Conservation (phyloP, 2,113 vertebrate species). For the Clarias gariepinus region DNA sequence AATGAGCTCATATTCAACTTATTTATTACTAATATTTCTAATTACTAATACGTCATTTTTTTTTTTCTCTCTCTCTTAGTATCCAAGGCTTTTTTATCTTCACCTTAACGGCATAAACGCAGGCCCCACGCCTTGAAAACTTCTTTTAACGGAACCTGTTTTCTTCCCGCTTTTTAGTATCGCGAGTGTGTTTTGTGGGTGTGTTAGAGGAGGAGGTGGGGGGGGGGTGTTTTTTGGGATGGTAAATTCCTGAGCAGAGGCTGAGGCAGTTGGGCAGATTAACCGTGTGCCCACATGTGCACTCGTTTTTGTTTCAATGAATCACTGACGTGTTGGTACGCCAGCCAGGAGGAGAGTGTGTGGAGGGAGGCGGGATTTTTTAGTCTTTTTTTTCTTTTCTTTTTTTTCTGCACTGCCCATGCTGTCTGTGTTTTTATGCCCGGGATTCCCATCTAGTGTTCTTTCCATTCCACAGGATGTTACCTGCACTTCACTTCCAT, state of each 20-base stretch:
- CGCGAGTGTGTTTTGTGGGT: slow-evolving; percentile 7
- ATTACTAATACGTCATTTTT: neutral
- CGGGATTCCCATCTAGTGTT: slow-evolving; percentile 26
- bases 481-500: slow-evolving; percentile 28
- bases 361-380: slow-evolving; percentile 21
- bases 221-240: slow-evolving; percentile 25
- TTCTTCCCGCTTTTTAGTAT: neutral
- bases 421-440: slow-evolving; percentile 35
- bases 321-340: slow-evolving; percentile 57
- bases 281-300: slow-evolving; percentile 58
- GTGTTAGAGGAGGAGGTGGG: neutral
- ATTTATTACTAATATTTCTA: neutral
- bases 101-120: neutral
- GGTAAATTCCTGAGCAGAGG: slow-evolving; percentile 52
- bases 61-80: neutral
- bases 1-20: neutral
- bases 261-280: slow-evolving; percentile 50
- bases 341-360: slow-evolving; percentile 18
- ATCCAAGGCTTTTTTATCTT: slow-evolving; percentile 10
- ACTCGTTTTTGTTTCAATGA: slow-evolving; percentile 60
- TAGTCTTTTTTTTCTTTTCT: neutral
- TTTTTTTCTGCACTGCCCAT: neutral
- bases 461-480: slow-evolving; percentile 17
- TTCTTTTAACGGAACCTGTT: slow-evolving; percentile 39
- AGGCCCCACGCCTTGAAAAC: neutral